These are phyloP conservation scores for Acholoe squamosa DNA, from an alignment of 2,888 invertebrate species.

Conservation along the genomic window DNA sequence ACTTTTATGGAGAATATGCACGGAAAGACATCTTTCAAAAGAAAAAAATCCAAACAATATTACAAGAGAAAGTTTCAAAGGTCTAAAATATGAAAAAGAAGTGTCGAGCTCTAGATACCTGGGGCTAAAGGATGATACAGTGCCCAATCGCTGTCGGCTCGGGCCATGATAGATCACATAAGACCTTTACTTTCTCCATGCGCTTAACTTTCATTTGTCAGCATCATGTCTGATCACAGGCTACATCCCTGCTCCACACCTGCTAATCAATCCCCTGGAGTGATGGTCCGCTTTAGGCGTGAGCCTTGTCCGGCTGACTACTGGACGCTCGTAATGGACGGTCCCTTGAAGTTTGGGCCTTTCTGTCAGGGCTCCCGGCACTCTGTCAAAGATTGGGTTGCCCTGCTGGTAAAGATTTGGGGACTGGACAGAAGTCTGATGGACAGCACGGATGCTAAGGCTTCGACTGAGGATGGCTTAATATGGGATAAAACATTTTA, in stretches of 20 bases:
- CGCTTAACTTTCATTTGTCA: conserved; percentile 33
- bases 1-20: too few relatives aligned
- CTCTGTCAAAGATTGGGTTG: too few relatives aligned
- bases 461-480: neutral
- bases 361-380: neutral
- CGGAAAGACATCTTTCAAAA: too few relatives aligned
- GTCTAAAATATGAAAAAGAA: too few relatives aligned
- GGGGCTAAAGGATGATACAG: neutral
- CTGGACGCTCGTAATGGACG: neutral
- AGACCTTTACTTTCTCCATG: neutral
- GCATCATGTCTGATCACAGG: conserved; percentile 26
- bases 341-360: neutral
- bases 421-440: too few relatives aligned
- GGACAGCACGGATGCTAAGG: too few relatives aligned
- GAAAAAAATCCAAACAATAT: too few relatives aligned
- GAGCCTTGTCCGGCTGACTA: neutral
- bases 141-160: neutral
- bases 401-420: too few relatives aligned
- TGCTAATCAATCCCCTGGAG: too few relatives aligned
- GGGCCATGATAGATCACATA: neutral
- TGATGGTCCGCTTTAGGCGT: neutral
- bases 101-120: neutral
- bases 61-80: too few relatives aligned
- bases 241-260: too few relatives aligned
- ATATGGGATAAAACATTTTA: neutral